These are phyloP conservation scores for Sussaba pulchella DNA, from an alignment of 2,888 invertebrate genomes.

Conservation along the genomic window DNA sequence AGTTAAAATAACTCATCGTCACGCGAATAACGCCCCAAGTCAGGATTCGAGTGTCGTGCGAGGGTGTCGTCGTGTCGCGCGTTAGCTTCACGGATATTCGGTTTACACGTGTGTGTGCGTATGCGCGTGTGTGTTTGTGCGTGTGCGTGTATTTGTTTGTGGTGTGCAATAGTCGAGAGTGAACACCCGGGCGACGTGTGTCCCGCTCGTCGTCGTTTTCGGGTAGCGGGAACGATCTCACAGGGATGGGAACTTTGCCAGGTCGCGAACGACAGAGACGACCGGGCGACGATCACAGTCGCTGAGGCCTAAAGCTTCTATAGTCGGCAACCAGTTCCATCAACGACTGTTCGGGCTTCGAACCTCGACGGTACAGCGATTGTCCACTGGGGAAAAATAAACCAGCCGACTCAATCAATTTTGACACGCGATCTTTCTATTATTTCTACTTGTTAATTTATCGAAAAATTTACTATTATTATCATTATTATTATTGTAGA, in stretches of 20 bases:
- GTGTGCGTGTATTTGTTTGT: no score
- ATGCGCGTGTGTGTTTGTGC: conserved; percentile 14
- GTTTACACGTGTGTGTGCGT: conserved; percentile 12
- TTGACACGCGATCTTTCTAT: no score
- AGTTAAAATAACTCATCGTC: conserved; percentile 64
- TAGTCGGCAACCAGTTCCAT: conserved; percentile 29
- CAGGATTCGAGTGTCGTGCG: conserved; percentile 61
- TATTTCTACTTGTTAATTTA: no score
- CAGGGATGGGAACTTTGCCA: conserved; percentile 65
- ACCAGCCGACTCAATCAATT: background rate
- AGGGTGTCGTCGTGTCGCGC: conserved; percentile 29
- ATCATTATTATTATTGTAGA: no score
- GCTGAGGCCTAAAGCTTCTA: conserved; percentile 24
- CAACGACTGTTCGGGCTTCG: conserved; percentile 27
- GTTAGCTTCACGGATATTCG: background rate
- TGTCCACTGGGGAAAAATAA: conserved; percentile 15
- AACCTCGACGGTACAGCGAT: conserved; percentile 5
- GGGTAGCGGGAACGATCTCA: conserved; percentile 29
- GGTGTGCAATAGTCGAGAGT: conserved; percentile 16
- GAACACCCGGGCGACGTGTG: conserved; percentile 30
- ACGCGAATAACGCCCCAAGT: conserved; percentile 57
- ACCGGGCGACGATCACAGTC: conserved; percentile 56
- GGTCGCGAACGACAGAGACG: conserved; percentile 59
- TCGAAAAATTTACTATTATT: no score
- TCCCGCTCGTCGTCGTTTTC: conserved; percentile 36